Conservation (phyloP, 64 coral and sea anemone genomes). For the Stichodactyla mertensii region DNA sequence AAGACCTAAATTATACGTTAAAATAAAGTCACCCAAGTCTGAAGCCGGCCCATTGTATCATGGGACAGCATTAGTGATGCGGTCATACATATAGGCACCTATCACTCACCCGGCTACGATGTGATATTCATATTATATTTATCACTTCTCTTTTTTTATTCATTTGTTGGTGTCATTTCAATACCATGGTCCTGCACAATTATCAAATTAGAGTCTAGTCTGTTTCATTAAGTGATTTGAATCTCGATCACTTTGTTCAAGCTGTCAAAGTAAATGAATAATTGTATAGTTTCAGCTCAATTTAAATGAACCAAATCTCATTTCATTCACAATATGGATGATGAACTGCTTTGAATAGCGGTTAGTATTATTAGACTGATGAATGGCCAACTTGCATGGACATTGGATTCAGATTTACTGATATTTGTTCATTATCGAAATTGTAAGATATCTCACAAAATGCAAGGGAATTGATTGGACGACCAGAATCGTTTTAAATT, state of each 20-base stretch:
- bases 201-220: no score
- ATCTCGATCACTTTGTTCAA: not conserved
- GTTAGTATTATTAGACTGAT: not conserved
- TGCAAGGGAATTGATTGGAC: not conserved
- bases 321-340: not conserved
- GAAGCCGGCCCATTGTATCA: not conserved
- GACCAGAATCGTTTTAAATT: not conserved
- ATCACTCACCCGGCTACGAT: not conserved
- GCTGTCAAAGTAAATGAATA: conserved; percentile 5
- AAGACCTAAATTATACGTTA: no score
- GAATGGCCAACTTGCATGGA: not conserved
- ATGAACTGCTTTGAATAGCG: not conserved
- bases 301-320: not conserved
- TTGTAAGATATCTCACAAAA: not conserved
- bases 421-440: not conserved
- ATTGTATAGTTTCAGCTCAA: not conserved
- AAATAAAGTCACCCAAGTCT: no score
- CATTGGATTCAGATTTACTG: not conserved
- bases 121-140: not conserved
- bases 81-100: no score
- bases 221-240: no score
- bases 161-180: not conserved
- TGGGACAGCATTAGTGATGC: not conserved
- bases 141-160: not conserved
- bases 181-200: not conserved